Evolutionary conservation across 2,113 vertebrate genomes (phyloP).

Genomic region (Oryzias javanicus): DNA sequence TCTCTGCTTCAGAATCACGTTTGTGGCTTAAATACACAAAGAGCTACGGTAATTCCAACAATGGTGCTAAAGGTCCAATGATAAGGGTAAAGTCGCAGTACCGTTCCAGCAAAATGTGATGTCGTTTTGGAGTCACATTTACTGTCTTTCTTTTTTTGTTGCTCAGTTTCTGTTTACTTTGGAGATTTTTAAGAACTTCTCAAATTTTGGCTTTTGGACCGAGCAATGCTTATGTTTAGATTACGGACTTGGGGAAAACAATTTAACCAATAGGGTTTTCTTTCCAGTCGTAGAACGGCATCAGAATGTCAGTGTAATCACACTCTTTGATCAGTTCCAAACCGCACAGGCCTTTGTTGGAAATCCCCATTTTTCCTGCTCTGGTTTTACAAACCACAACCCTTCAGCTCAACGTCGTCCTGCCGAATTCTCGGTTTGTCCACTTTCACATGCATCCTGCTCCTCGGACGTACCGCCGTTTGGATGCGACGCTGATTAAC

Average conservation of each 20-base stretch:
- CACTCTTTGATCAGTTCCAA: slow-evolving; percentile 34
- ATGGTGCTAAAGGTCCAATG: too few species aligned
- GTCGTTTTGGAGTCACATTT: neutral
- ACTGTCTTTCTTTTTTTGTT: neutral
- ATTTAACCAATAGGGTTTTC: slow-evolving; percentile 8
- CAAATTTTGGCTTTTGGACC: slow-evolving; percentile 3
- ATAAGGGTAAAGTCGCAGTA: too few species aligned
- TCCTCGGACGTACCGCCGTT: slow-evolving; percentile 17
- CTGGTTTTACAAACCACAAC: slow-evolving; percentile 35
- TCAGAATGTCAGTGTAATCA: slow-evolving; percentile 25
- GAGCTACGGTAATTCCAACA: too few species aligned
- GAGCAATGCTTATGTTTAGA: slow-evolving; percentile 14
- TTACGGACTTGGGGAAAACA: slow-evolving; percentile 16
- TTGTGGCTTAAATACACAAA: too few species aligned
- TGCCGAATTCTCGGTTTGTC: slow-evolving; percentile 16
- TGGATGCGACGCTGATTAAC: slow-evolving; percentile 70
- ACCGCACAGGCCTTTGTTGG: slow-evolving; percentile 36
- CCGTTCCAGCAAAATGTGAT: too few species aligned
- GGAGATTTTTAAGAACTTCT: neutral
- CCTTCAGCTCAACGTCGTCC: slow-evolving; percentile 22
- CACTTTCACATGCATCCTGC: slow-evolving; percentile 28
- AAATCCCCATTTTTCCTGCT: slow-evolving; percentile 55
- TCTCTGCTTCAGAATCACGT: too few species aligned
- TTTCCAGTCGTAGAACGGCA: slow-evolving; percentile 36
- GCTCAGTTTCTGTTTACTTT: neutral